Base-by-base conservation (phyloP, 53 echinoderm and acorn worm genomes). In the Crossaster papposus region DNA sequence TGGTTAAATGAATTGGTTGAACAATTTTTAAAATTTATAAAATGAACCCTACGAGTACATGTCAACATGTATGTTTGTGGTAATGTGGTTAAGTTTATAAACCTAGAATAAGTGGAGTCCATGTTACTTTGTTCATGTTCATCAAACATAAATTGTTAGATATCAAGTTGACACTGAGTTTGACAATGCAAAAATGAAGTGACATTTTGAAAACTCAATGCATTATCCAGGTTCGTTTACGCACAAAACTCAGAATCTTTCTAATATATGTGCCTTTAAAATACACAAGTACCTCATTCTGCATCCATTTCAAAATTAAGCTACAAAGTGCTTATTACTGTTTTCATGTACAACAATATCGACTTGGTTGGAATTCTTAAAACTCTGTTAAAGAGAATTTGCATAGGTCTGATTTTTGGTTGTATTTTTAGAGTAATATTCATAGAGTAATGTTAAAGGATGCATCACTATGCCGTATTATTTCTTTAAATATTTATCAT, bases 221-320 rank as follows among this genome's bases (percentile, higher is more conserved):
- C 58, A 58, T 58, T 18, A 18, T 58, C 17, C 7, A 58, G 58
- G 58, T 58, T 15, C 8, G 30, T 30, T 30, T 18, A 51, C 53
- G 53, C 55, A 28, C 6, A 30, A 52, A 54, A 51, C 53, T 62
- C 58, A 31, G 33, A 34, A 58, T 58, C 18, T 51, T 30, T 58
- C 23, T 79, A 53, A 81, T 30, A 81, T n/a, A n/a, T n/a, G 81
- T 81, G 81, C 81, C 81, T 81, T 81, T 30, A 8, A 0, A 22
- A n/a, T 55, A 81, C 55, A 33, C 30, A 35, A 30, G 51, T 81
- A 81, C 81, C 81, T 81, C 81, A 36, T 20, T 26, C 28, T 1
- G n/a, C 28, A 68, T 53, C 18, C 79, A 52, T 51, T 14, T n/a
- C 30, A 9, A 50, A n/a, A 53, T 20, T 2, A 58, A 58, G 58